Percentiles rank a stretch among this genome's conserved stretches.
Evolutionary conservation across 2,888 invertebrate species (phyloP).

Genomic region (Drosophila buzzatii): DNA sequence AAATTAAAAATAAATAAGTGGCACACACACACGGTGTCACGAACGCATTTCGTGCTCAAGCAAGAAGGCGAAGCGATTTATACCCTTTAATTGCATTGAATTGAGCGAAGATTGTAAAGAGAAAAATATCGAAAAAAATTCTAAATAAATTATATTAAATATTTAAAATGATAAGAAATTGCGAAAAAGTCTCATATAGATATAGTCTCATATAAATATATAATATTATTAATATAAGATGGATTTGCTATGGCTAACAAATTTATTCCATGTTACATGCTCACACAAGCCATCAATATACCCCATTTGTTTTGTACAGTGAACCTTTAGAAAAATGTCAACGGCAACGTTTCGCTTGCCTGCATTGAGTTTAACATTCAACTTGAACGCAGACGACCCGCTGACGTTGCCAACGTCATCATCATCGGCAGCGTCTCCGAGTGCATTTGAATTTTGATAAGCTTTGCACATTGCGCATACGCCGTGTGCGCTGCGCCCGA

Average conservation of each 20-base stretch:
- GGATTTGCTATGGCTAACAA: neutral
- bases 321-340: conserved; percentile 36
- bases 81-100: conserved; percentile 16
- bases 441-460: conserved; percentile 71
- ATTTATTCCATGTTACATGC: neutral
- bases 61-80: neutral
- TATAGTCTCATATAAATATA: neutral
- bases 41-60: conserved; percentile 46
- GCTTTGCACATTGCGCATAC: conserved; percentile 73
- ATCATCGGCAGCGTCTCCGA: conserved; percentile 27
- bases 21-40: conserved; percentile 32
- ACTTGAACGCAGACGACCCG: conserved; percentile 80
- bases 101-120: no score
- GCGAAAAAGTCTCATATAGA: neutral
- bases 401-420: conserved; percentile 28
- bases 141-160: neutral
- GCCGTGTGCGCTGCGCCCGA: conserved; percentile 42
- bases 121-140: neutral
- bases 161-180: accelerated
- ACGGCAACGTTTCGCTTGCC: conserved; percentile 23
- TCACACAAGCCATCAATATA: neutral
- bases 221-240: neutral
- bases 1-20: conserved; percentile 73
- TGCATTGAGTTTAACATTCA: conserved; percentile 71
- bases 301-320: neutral